Base-by-base conservation (phyloP, 1,140 invertebrate genomes). In the Eueides isabella region DNA sequence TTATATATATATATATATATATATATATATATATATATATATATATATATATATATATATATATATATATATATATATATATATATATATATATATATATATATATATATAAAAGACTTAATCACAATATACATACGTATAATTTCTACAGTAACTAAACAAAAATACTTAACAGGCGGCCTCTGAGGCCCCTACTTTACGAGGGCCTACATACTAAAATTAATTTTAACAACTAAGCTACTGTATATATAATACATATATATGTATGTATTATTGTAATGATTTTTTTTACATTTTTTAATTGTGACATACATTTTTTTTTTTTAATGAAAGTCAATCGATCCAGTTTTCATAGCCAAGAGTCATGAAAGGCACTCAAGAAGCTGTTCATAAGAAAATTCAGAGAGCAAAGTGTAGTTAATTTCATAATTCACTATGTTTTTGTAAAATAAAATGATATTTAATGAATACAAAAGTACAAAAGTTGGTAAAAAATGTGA, bases 251-350 rank as follows among this genome's bases (percentile, higher is more conserved):
- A 38, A 38, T 38, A 38, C 35, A 38, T 38, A 38, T 33, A 33
- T 38, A 38, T 38, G 35, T 38, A 38, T 38, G 35, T 38, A 38
- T 38, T 38, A 48, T 48, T 19, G 41, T 48, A 19, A 48, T 1
- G 41, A 7, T 48, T 48, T 48, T 48, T 41, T 48, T 48, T 48
- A 19, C n/a, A 16, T 19, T 48, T 48, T 48, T 48, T 48, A 48
- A 9, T 48, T 19, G 41, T n/a, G 5, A 48, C 7, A 19, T n/a
- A 9, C 19, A 19, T 48, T 19, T 48, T 44, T 48, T 48, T 48
- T 19, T 19, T 33, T 33, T 33, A 9, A 5, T 19, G 9, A n/a
- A 48, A 48, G 14, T 19, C 6, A 9, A 48, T 48, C 41, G 16
- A 48, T 48, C 41, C 41, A 23, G 41, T 48, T n/a, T 19, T 48